A percentile compares a stretch with the other conserved stretches of the same genome.
These are phyloP conservation scores for Solenodon paradoxus DNA, from an alignment of 2,113 vertebrate species.

Conservation along the genomic window DNA sequence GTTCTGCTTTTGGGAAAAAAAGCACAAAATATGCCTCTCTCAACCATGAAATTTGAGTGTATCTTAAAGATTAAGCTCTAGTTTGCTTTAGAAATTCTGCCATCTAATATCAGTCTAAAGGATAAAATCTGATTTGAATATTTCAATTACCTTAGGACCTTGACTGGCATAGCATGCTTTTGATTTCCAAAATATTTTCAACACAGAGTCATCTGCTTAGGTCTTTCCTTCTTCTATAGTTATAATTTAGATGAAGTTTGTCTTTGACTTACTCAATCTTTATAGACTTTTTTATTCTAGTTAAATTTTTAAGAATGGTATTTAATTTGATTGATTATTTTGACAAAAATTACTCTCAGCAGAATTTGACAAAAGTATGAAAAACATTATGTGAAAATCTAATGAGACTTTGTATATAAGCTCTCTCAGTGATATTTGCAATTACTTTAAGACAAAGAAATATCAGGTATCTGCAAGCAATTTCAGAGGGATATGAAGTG, in stretches of 20 bases:
- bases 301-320: background rate
- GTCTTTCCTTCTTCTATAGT: slow-evolving; percentile 24
- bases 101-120: background rate
- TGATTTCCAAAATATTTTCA: slow-evolving; percentile 19
- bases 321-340: slow-evolving; percentile 34
- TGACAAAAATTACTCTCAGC: background rate
- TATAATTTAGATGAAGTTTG: slow-evolving; percentile 22
- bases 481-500: slow-evolving; percentile 43
- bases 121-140: slow-evolving; percentile 17
- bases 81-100: slow-evolving; percentile 34
- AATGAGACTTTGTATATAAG: slow-evolving; percentile 28
- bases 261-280: background rate
- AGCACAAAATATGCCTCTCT: background rate
- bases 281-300: background rate
- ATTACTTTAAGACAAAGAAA: slow-evolving; percentile 54
- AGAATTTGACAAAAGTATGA: slow-evolving; percentile 25
- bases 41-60: slow-evolving; percentile 3
- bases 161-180: background rate
- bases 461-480: slow-evolving; percentile 42
- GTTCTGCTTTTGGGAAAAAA: background rate
- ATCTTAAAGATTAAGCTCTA: slow-evolving; percentile 20
- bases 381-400: slow-evolving; percentile 41
- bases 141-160: background rate
- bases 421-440: slow-evolving; percentile 31
- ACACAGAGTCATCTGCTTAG: background rate